phyloP scores from a whole-genome alignment of 2,113 vertebrate genomes.

The Lepidothrix coronata region DNA sequence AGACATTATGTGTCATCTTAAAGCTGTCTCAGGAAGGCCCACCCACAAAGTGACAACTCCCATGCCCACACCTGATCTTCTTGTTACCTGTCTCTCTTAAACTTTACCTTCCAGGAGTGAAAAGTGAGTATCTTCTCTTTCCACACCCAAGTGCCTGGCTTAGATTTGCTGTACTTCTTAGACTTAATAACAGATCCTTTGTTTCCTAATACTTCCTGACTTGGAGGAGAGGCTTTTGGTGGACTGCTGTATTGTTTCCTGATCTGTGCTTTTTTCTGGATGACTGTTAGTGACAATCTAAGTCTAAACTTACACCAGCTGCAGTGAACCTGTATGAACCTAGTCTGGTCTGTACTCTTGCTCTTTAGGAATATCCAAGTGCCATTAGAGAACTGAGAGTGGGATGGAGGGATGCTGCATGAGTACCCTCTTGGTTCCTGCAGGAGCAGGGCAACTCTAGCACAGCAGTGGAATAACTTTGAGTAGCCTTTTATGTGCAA shows the following conservation, averaged over 20 bases:
- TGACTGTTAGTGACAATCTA: not conserved
- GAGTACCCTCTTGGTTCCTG: not conserved
- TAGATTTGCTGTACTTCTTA: not conserved
- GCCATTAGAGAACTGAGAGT: not conserved
- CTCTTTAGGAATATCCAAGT: not conserved
- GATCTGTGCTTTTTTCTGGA: not conserved
- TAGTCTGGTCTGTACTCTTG: not conserved
- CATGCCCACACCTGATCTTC: not conserved
- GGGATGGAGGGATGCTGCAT: not conserved
- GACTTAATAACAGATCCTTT: not conserved
- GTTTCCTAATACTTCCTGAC: not conserved
- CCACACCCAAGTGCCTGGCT: not conserved
- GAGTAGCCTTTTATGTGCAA: not conserved
- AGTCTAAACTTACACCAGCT: not conserved
- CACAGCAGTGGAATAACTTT: not conserved
- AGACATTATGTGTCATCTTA: not conserved
- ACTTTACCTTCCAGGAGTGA: not conserved
- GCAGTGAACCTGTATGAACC: not conserved
- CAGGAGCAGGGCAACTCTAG: not conserved
- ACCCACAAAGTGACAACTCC: not conserved
- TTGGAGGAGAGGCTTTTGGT: not conserved
- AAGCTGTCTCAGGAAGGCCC: not conserved
- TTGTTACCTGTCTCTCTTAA: not conserved
- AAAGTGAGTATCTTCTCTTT: not conserved
- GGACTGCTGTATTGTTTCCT: not conserved